Evolutionary conservation across 2,888 invertebrate genomes (phyloP).

Genomic region (Mesoligia furuncula): DNA sequence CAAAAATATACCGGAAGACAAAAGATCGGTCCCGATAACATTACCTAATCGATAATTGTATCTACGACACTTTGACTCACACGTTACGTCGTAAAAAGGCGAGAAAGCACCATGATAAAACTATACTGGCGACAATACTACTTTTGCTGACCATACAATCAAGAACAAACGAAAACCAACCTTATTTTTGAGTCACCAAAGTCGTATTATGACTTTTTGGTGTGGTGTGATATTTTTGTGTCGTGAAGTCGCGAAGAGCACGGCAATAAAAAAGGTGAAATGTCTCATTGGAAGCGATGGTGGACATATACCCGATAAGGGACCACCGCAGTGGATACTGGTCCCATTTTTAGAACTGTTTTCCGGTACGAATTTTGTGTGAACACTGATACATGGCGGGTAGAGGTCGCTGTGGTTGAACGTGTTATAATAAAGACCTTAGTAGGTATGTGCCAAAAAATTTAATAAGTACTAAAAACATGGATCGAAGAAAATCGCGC

Average conservation of each 20-base stretch:
- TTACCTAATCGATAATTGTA: constrained; percentile 90
- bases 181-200: constrained; percentile 52
- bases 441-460: neutral
- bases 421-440: constrained; percentile 39
- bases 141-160: neutral
- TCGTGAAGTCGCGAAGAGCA: constrained; percentile 88
- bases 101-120: constrained; percentile 90
- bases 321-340: constrained; percentile 87
- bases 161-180: constrained; percentile 56
- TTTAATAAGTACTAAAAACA: no score
- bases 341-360: constrained; percentile 84
- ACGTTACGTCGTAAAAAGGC: constrained; percentile 89
- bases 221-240: constrained; percentile 61
- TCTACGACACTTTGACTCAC: constrained; percentile 89
- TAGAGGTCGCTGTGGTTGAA: constrained; percentile 43
- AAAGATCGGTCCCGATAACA: constrained; percentile 88
- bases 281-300: constrained; percentile 88
- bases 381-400: constrained; percentile 57
- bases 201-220: constrained; percentile 6
- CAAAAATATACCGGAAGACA: constrained; percentile 89
- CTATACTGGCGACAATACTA: constrained; percentile 74
- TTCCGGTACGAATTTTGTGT: constrained; percentile 84
- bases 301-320: constrained; percentile 86
- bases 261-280: constrained; percentile 90
- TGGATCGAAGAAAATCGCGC: constrained; percentile 19